Base-by-base conservation (phyloP, 2,888 invertebrate species). In the Drosophila imparisetae region DNA sequence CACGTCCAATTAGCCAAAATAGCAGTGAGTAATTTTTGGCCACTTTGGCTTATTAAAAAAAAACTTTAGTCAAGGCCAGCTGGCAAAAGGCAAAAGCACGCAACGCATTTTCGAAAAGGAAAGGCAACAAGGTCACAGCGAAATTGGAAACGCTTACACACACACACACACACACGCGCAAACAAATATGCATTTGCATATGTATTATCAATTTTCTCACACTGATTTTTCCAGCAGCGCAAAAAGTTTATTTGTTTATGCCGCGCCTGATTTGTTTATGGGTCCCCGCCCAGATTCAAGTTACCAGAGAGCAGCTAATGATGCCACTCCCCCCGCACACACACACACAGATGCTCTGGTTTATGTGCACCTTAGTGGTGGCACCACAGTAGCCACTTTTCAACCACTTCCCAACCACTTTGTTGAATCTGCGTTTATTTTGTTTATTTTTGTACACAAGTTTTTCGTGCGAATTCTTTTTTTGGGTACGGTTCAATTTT, bases 181-280 rank as follows among this genome's bases (percentile, higher is more conserved):
- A 32, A 42, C 11, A 21, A 0, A 42, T 42, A 6, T 42, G 11
- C 11, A 42, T 6, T 2, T 42, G 21, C 21, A 8, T 15, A 40
- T 34, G 13, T 36, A 34, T 7, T 24, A 62, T 24, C 21, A 62
- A 63, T 80, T 79, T 85, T 85, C 80, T 75, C 88, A 88, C 86
- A 78, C 72, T 49, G 72, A 77, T 68, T 85, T 86, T 80, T 80
- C 77, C 77, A 80, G 72, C 77, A 68, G 73, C 73, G 69, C 66
- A 52, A 62, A 58, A 70, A 67, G 64, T 72, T 68, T 81, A 84
- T 86, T 84, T 89, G 81, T 89, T 81, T 85, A 83, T 80, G 75
- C 81, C 78, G 81, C 84, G 81, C 78, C 81, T 78, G 90, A 84
- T 83, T 88, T 81, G 78, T 90, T 89, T 82, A 87, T 83, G 85